phyloP scores from a whole-genome alignment of 2,797 vertebrate genomes.

The Anomalospiza imberbis region DNA sequence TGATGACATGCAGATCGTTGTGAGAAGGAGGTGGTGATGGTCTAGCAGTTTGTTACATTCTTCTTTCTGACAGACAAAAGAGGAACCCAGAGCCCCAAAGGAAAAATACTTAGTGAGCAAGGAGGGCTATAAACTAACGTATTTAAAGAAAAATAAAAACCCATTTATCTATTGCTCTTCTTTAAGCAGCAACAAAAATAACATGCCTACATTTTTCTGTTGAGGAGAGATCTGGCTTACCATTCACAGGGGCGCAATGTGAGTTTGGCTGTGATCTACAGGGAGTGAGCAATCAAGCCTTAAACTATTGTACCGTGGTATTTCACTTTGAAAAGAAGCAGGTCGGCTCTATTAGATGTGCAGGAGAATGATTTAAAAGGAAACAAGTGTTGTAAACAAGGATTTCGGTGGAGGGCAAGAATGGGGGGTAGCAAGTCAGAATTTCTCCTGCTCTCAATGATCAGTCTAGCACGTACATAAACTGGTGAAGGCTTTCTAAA shows the following conservation, averaged over 20 bases:
- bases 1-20: not conserved
- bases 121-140: not conserved
- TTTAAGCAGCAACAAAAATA: not conserved
- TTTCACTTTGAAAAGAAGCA: not conserved
- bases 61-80: slow-evolving; percentile 48
- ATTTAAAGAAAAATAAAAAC: not conserved
- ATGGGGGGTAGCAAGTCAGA: not conserved
- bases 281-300: not conserved
- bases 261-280: not conserved
- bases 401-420: not conserved
- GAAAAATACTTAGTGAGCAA: not conserved
- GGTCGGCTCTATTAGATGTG: not conserved
- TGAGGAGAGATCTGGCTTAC: not conserved
- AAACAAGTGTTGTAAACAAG: slow-evolving; percentile 21
- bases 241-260: not conserved
- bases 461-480: not conserved
- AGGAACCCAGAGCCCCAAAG: slow-evolving; percentile 20
- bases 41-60: slow-evolving; percentile 42
- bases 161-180: not conserved
- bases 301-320: not conserved
- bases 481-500: not conserved
- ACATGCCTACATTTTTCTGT: not conserved
- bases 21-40: slow-evolving; percentile 44
- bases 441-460: not conserved
- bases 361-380: slow-evolving; percentile 11